A percentile compares a stretch with the other conserved stretches of the same genome.
phyloP scores from a whole-genome alignment of 1,140 invertebrate genomes.

The Drosophila suzukii region DNA sequence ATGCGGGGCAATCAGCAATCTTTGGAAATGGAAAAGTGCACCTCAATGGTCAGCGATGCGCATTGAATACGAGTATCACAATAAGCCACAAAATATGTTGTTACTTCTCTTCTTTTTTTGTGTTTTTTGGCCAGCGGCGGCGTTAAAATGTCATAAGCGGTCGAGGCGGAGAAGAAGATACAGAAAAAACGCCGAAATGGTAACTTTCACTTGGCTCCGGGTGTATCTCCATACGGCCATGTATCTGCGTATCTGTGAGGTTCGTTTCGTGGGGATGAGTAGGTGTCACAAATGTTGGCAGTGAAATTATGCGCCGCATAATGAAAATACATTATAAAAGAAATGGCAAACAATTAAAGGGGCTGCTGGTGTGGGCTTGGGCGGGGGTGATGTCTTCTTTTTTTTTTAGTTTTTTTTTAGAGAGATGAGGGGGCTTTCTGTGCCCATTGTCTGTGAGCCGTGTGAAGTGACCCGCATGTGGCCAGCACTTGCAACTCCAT shows the following conservation, averaged over 20 bases:
- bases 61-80: constrained; percentile 53
- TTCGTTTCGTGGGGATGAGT: constrained; percentile 46
- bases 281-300: constrained; percentile 71
- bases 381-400: neutral
- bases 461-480: constrained; percentile 71
- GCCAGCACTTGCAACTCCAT: constrained; percentile 24
- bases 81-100: constrained; percentile 22
- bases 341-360: constrained; percentile 70
- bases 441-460: constrained; percentile 51
- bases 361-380: constrained; percentile 1
- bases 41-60: constrained; percentile 53
- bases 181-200: constrained; percentile 10
- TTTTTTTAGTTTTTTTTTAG: neutral
- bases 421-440: neutral
- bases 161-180: constrained; percentile 25
- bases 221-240: constrained; percentile 17
- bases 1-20: constrained; percentile 34
- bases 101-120: neutral
- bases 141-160: constrained; percentile 59
- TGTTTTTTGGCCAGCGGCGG: constrained; percentile 40
- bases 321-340: constrained; percentile 70
- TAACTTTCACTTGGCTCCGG: constrained; percentile 50
- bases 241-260: constrained; percentile 33
- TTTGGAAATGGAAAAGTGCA: constrained; percentile 45
- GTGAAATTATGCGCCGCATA: constrained; percentile 63